phyloP scores from a whole-genome alignment of 1,140 invertebrate species.

The Orchestia grillus region DNA sequence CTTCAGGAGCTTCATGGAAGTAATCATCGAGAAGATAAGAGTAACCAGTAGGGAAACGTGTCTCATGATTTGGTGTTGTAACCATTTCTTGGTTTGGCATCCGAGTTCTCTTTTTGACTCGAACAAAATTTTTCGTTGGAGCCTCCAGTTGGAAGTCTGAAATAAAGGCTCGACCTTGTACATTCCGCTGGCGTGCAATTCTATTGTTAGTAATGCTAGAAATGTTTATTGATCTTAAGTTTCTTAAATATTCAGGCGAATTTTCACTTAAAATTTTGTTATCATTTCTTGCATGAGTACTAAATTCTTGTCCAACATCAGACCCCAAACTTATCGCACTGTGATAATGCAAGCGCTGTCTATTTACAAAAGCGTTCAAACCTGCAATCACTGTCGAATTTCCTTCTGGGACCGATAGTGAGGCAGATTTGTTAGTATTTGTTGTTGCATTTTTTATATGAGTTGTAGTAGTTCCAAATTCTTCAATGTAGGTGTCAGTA shows the following conservation, averaged over 20 bases:
- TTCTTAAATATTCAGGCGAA: neutral
- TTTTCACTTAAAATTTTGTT: neutral
- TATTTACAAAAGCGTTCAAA: constrained; percentile 48
- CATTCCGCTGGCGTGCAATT: neutral
- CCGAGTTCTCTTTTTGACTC: neutral
- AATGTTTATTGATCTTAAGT: neutral
- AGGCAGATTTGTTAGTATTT: constrained; percentile 30
- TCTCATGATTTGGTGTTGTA: neutral
- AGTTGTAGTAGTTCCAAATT: neutral
- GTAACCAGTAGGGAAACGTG: neutral
- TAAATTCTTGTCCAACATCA: neutral
- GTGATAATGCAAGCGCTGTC: neutral
- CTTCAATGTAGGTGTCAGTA: neutral
- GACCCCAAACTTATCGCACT: neutral
- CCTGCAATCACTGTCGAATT: constrained; percentile 13
- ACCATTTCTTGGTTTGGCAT: neutral
- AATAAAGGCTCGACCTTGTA: neutral
- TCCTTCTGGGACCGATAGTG: neutral
- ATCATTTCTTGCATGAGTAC: neutral
- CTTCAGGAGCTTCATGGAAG: neutral
- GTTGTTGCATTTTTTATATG: neutral
- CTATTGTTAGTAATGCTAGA: neutral
- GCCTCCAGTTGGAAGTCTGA: neutral
- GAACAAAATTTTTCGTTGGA: neutral
- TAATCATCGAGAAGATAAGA: neutral